Evolutionary conservation across 2,888 invertebrate species (phyloP), one percentile per base, ranked within the genome.

Genomic region (Colletes collaris): DNA sequence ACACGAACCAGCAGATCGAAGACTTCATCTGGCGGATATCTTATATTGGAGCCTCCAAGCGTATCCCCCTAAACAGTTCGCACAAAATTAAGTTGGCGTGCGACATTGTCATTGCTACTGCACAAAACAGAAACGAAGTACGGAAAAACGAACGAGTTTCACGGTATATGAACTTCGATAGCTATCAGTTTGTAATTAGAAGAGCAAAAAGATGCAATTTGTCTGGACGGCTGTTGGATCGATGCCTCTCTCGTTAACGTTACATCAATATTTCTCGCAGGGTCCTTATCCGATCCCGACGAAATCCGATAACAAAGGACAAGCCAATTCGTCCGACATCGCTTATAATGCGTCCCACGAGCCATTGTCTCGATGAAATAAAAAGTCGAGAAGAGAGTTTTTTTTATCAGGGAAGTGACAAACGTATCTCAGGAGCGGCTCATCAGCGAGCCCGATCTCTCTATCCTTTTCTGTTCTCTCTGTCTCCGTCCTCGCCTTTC

Each of bases 391-490:
- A 3, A 49, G 11, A 69, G 73, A 60, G 64, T 35, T 67, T 82
- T 82, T 82, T 81, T 76, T 80, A 76, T 84, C 71, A 70, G 56
- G n/a, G 50, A 59, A 11, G 66, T 65, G 71, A 79, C 85, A 85
- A 85, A 81, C 84, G 85, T 85, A 85, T 85, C 84, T 83, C 79
- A 35, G 58, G 62, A 53, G 72, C 55, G 81, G 72, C 83, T 85
- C 85, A 81, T 76, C 79, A 72, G 56, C 69, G 65, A 44, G 56
- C 56, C 16, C 65, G 46, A 11, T n/a, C 35, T 67, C 59, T 59
- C 49, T 56, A 46, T 40, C 56, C 44, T 10, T 19, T 16, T 40
- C 46, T 8, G 19, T n/a, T 69, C 11, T n/a, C 16, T 16, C 8
- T 46, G 62, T 53, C 40, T 55, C 69, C 55, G 49, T 66, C 55